These are phyloP conservation scores for Chymomyza procnemis DNA, from an alignment of 2,888 invertebrate species.

Conservation along the genomic window DNA sequence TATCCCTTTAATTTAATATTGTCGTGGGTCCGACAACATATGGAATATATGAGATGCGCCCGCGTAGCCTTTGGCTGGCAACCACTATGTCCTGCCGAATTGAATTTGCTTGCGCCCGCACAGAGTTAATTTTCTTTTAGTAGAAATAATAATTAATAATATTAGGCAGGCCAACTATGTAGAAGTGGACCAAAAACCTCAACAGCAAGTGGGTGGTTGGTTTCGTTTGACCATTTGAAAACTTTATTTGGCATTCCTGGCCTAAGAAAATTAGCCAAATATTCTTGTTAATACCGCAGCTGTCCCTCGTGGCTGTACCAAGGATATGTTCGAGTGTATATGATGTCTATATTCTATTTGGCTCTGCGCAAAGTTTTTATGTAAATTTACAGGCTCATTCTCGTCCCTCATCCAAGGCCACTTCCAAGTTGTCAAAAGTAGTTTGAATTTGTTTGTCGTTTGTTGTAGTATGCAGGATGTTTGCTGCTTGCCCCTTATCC, in stretches of 20 bases:
- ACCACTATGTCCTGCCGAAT: background rate
- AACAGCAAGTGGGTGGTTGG: background rate
- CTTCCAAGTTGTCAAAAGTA: conserved; percentile 47
- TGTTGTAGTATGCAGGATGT: conserved; percentile 38
- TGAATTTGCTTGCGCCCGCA: background rate
- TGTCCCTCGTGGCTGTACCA: background rate
- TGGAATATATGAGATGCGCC: background rate
- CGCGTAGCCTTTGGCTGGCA: background rate
- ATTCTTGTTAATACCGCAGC: background rate
- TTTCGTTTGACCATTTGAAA: conserved; percentile 32
- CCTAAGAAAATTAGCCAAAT: conserved; percentile 43
- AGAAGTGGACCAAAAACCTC: background rate
- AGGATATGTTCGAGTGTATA: background rate
- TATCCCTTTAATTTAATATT: conserved; percentile 69
- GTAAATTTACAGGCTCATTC: conserved; percentile 31
- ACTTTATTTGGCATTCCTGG: conserved; percentile 46
- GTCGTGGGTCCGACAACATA: background rate
- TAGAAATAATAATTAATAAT: background rate
- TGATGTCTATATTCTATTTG: background rate
- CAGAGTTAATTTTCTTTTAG: background rate
- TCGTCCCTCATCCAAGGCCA: background rate
- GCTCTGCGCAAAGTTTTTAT: conserved; percentile 24
- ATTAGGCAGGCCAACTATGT: background rate
- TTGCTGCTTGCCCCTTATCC: conserved; percentile 16
- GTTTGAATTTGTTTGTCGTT: conserved; percentile 47